These are phyloP conservation scores for Mallotus villosus DNA, from an alignment of 2,797 vertebrate genomes.

Conservation along the genomic window DNA sequence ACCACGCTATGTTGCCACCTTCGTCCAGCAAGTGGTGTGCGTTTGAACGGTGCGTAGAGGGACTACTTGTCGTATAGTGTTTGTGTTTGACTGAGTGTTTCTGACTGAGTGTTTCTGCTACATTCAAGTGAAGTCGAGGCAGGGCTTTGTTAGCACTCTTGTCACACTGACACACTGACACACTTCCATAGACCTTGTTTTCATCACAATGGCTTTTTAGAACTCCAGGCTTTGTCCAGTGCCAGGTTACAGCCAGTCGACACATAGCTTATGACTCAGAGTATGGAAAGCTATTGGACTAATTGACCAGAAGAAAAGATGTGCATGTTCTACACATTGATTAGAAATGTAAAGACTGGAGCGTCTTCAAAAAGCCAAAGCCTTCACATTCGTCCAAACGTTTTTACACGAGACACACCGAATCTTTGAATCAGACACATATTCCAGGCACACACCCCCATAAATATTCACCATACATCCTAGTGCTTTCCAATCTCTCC, in stretches of 20 bases:
- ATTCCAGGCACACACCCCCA: background rate
- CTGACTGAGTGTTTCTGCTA: background rate
- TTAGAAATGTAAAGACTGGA: slow-evolving; percentile 15
- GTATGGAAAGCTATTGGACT: slow-evolving; percentile 57
- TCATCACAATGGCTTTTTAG: slow-evolving; percentile 58
- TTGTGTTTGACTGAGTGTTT: background rate
- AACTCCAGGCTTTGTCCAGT: slow-evolving; percentile 36
- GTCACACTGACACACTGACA: slow-evolving; percentile 66
- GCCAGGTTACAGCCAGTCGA: slow-evolving; percentile 25
- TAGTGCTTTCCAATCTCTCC: background rate
- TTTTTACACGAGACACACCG: background rate
- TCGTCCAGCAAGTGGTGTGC: background rate
- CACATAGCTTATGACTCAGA: slow-evolving; percentile 58
- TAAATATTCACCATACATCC: background rate
- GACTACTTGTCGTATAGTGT: background rate
- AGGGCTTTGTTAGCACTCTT: background rate
- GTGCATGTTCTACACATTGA: too few species aligned
- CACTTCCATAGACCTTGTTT: slow-evolving; percentile 49
- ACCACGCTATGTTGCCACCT: background rate
- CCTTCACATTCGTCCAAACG: too few species aligned
- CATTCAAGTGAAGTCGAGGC: background rate
- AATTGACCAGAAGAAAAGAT: slow-evolving; percentile 25
- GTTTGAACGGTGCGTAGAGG: background rate
- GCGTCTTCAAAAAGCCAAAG: slow-evolving; percentile 7
- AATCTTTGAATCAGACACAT: background rate